These are phyloP conservation scores for Oscheius sp. DNA, from an alignment of 2,888 invertebrate genomes.

Conservation along the genomic window DNA sequence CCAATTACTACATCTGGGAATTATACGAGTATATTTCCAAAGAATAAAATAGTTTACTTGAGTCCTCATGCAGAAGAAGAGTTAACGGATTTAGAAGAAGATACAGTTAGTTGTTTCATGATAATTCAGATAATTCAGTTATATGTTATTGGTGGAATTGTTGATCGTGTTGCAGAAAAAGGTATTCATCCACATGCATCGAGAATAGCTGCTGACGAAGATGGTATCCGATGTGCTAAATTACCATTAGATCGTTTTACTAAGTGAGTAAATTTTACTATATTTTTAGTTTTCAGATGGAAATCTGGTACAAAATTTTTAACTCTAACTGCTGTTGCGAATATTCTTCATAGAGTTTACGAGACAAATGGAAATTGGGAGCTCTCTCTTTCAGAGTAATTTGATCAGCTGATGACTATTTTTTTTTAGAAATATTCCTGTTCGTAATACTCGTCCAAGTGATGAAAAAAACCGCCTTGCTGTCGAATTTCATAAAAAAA, in stretches of 20 bases:
- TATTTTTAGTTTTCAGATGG: slow-evolving; percentile 18
- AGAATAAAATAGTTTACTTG: slow-evolving; percentile 48
- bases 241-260: slow-evolving; percentile 51
- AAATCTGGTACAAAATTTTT: slow-evolving; percentile 56
- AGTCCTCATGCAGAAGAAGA: slow-evolving; percentile 64
- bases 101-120: neutral
- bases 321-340: slow-evolving; percentile 60
- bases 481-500: slow-evolving; percentile 34
- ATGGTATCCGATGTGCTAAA: slow-evolving; percentile 46
- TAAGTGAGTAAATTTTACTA: neutral
- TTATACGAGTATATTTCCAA: slow-evolving; percentile 45
- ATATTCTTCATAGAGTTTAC: slow-evolving; percentile 61
- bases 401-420: neutral
- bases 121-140: no score
- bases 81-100: slow-evolving; percentile 44
- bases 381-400: slow-evolving; percentile 40
- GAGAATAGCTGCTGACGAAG: slow-evolving; percentile 50
- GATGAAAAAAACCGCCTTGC: slow-evolving; percentile 53
- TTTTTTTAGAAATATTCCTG: slow-evolving; percentile 56
- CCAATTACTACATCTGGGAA: slow-evolving; percentile 34
- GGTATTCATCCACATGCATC: slow-evolving; percentile 58
- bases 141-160: slow-evolving; percentile 68
- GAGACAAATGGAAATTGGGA: slow-evolving; percentile 56
- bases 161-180: slow-evolving; percentile 62
- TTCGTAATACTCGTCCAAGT: slow-evolving; percentile 45